Conservation (phyloP, 1,140 invertebrate species). For the Diorhabda carinulata region DNA sequence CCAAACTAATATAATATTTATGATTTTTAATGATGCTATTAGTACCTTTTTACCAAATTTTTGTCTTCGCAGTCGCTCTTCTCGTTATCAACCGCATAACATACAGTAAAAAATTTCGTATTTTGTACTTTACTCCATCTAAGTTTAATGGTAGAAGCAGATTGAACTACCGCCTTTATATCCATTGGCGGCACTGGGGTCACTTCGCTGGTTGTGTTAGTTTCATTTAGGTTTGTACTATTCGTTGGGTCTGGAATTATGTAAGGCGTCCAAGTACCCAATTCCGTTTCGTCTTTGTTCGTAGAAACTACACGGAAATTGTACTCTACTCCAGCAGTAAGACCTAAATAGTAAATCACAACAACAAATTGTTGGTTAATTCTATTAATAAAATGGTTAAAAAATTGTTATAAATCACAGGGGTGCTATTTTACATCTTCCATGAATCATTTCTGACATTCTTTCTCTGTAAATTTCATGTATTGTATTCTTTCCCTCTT, state of each 20-base stretch:
- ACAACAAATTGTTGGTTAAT: background rate
- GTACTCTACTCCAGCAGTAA: constrained; percentile 32
- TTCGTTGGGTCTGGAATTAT: constrained; percentile 15
- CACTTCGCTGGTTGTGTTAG: background rate
- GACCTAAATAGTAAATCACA: constrained; percentile 21
- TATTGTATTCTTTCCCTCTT: too few species aligned
- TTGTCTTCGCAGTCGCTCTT: constrained; percentile 27
- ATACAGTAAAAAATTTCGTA: constrained; percentile 34
- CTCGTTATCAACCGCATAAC: constrained; percentile 26
- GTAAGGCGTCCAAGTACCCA: constrained; percentile 26
- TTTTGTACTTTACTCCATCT: constrained; percentile 28
- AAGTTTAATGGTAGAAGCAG: constrained; percentile 26
- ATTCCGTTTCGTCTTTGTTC: constrained; percentile 19
- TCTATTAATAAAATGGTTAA: background rate
- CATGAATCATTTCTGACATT: too few species aligned
- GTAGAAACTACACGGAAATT: constrained; percentile 34
- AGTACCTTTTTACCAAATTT: constrained; percentile 43
- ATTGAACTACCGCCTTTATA: background rate
- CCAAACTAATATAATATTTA: background rate
- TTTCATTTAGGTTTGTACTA: constrained; percentile 6
- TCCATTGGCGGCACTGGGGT: constrained; percentile 1
- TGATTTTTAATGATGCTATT: background rate
- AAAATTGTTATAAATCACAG: background rate
- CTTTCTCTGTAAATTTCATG: too few species aligned
- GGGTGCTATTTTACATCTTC: too few species aligned